phyloP scores from a whole-genome alignment of 1,140 invertebrate species.

The Trichonephila clavipes region DNA sequence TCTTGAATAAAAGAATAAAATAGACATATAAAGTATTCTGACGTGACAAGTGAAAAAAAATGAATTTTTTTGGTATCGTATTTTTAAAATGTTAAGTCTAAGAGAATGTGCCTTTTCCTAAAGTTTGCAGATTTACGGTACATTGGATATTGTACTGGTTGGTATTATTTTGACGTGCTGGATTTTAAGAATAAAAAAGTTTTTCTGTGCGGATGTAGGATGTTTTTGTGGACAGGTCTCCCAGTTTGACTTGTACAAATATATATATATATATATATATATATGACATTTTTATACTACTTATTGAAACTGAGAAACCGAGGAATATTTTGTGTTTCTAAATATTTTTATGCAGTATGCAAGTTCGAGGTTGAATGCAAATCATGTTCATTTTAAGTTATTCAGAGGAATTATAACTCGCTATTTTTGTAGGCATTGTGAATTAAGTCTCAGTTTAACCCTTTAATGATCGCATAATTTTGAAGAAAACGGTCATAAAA shows the following conservation, averaged over 20 bases:
- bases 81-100: not conserved
- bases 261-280: too few relatives aligned
- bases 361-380: too few relatives aligned
- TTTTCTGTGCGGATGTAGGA: not conserved
- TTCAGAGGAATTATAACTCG: too few relatives aligned
- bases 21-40: conserved; percentile 25
- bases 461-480: too few relatives aligned
- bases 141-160: not conserved
- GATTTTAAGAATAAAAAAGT: not conserved
- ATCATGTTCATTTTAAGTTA: too few relatives aligned
- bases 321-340: too few relatives aligned
- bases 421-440: too few relatives aligned
- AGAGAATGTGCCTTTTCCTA: not conserved
- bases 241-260: not conserved
- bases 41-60: conserved; percentile 31
- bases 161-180: conserved; percentile 15
- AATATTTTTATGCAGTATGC: too few relatives aligned
- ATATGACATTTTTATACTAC: not conserved
- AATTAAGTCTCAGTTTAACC: too few relatives aligned
- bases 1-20: conserved; percentile 31
- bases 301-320: not conserved
- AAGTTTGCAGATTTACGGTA: conserved; percentile 22
- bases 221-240: not conserved
- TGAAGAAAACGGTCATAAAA: too few relatives aligned
- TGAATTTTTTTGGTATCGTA: not conserved